phyloP scores from a whole-genome alignment of 2,888 invertebrate genomes.

The Gnatocerus cornutus region DNA sequence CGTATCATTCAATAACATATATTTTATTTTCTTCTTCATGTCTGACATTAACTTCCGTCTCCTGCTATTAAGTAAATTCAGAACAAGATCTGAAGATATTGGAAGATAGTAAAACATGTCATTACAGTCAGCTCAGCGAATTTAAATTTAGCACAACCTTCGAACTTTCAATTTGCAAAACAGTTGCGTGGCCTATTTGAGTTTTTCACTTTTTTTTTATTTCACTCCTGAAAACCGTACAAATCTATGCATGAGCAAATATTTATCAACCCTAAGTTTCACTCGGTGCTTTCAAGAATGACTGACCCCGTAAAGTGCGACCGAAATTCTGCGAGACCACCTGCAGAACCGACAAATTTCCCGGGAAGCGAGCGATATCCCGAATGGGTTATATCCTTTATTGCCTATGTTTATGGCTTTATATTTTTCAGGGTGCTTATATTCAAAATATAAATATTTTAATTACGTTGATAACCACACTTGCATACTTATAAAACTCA shows the following conservation, averaged over 20 bases:
- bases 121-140: constrained; percentile 23
- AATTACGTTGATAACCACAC: constrained; percentile 33
- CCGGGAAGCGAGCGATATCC: constrained; percentile 47
- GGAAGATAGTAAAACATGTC: constrained; percentile 19
- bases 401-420: constrained; percentile 49
- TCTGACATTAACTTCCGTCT: constrained; percentile 23
- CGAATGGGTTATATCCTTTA: constrained; percentile 50
- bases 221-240: constrained; percentile 21
- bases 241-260: constrained; percentile 48
- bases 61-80: constrained; percentile 14
- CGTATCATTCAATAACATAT: constrained; percentile 41
- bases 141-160: constrained; percentile 18
- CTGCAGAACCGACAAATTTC: constrained; percentile 50
- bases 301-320: constrained; percentile 49
- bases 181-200: background rate
- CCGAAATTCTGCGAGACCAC: constrained; percentile 48
- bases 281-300: constrained; percentile 42
- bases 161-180: constrained; percentile 23
- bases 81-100: constrained; percentile 20
- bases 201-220: constrained; percentile 19
- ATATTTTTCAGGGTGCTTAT: constrained; percentile 47
- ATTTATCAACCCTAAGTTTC: constrained; percentile 47
- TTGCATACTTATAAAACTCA: no score
- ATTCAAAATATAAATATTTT: constrained; percentile 48
- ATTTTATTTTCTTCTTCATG: constrained; percentile 37